Evolutionary conservation across 2,888 invertebrate genomes (phyloP), one percentile per base, ranked within the genome.

Genomic region (Xanthia togata): DNA sequence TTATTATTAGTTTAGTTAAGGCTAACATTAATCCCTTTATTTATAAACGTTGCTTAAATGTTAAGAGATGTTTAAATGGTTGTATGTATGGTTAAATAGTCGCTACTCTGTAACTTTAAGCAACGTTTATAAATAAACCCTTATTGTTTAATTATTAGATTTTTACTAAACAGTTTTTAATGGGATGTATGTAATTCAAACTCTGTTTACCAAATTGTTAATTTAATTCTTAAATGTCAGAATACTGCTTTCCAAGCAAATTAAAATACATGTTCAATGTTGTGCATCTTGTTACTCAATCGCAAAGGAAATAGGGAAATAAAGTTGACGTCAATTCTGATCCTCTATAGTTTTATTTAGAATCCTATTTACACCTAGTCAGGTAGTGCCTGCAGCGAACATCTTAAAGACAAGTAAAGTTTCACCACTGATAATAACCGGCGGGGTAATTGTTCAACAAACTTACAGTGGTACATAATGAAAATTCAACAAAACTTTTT

Each of bases 181-280:
- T 76, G 23, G 64, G 0, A 44, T 31, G 41, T 62, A 23, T 23
- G 38, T 71, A 23, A 20, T 74, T 73, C 74, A 1, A 12, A 14
- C 5, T 44, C 2, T 41, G 14, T 44, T 44, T 44, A 0, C 1
- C 11, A n/a, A n/a, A n/a, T 4, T n/a, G 1, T n/a, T 57, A 0
- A 12, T 4, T 14, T 50, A 3, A 63, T 35, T 53, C 12, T 23
- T 50, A 31, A 47, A 67, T 74, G 17, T 65, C 63, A 23, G 6
- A 2, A 60, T 41, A 9, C 68, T 81, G 31, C 64, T 60, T 53
- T 47, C 0, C 0, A 41, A 76, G 55, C n/a, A 9, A 76, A 4
- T 55, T 8, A 8, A 76, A 79, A 80, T 82, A 55, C 23, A 70
- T 82, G 60, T 77, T 80, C 55, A 77, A 62, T 77, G 78, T 80